Evolutionary conservation across 2,888 invertebrate genomes (phyloP).

Genomic region (Stictocephala bisonia): DNA sequence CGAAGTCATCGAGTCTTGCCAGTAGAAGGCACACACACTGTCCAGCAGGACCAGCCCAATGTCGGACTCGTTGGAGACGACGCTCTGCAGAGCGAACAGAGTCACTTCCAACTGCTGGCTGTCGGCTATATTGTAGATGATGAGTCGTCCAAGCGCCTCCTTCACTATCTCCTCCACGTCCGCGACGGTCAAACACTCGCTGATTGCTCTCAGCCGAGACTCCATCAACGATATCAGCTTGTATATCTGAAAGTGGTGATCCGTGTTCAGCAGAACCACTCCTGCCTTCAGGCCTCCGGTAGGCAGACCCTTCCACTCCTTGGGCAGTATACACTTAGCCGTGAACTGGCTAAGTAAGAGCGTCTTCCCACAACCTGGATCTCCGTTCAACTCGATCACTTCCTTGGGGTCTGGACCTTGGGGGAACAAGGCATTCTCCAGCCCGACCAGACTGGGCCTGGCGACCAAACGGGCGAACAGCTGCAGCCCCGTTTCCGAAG

Average conservation of each 20-base stretch:
- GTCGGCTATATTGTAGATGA: constrained; percentile 64
- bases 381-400: constrained; percentile 67
- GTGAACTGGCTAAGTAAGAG: constrained; percentile 66
- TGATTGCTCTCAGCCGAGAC: constrained; percentile 59
- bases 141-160: constrained; percentile 63
- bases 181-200: constrained; percentile 46
- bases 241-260: constrained; percentile 66
- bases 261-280: constrained; percentile 67
- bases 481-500: constrained; percentile 70
- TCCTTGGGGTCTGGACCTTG: constrained; percentile 64
- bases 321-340: constrained; percentile 66
- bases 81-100: constrained; percentile 63
- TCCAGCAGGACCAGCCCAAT: constrained; percentile 67
- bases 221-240: constrained; percentile 64
- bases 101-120: constrained; percentile 63
- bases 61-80: constrained; percentile 64
- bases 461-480: constrained; percentile 68
- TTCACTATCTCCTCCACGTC: constrained; percentile 54
- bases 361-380: constrained; percentile 66
- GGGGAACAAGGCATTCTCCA: constrained; percentile 67
- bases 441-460: constrained; percentile 65
- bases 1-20: constrained; percentile 63
- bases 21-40: constrained; percentile 68
- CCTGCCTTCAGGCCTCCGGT: constrained; percentile 65
- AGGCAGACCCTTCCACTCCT: constrained; percentile 57